Conservation (phyloP, 2,888 invertebrate genomes). For the Hemistola chrysoprasaria region DNA sequence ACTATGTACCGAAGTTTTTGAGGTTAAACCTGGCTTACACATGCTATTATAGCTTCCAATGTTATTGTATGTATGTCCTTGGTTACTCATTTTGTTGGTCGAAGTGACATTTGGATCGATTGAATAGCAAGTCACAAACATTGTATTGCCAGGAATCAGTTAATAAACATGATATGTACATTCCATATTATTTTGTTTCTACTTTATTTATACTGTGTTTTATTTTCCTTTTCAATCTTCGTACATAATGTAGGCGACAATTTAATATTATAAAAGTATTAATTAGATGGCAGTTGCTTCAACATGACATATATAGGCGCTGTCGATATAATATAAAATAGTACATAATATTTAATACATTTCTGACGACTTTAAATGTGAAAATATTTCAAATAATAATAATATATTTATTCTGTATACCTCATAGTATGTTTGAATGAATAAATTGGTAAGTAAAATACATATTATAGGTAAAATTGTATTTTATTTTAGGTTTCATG, state of each 20-base stretch:
- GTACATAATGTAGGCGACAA: slow-evolving; percentile 45
- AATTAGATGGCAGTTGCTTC: slow-evolving; percentile 56
- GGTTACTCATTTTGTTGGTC: slow-evolving; percentile 52
- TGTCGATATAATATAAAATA: slow-evolving; percentile 50
- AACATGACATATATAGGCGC: slow-evolving; percentile 59
- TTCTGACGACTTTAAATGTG: slow-evolving; percentile 70
- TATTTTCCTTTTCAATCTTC: slow-evolving; percentile 72
- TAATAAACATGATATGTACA: slow-evolving; percentile 90
- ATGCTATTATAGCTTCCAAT: slow-evolving; percentile 70
- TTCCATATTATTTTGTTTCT: slow-evolving; percentile 89
- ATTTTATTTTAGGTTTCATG: slow-evolving; percentile 82
- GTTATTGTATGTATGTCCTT: slow-evolving; percentile 66
- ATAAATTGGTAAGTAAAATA: slow-evolving; percentile 79
- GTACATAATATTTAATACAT: slow-evolving; percentile 52
- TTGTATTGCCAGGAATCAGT: slow-evolving; percentile 85
- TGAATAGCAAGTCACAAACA: slow-evolving; percentile 68
- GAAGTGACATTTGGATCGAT: slow-evolving; percentile 49
- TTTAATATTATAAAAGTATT: slow-evolving; percentile 40
- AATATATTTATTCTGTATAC: slow-evolving; percentile 80
- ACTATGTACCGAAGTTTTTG: slow-evolving; percentile 69
- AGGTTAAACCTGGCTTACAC: slow-evolving; percentile 70
- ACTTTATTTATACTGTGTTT: slow-evolving; percentile 76
- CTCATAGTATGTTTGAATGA: slow-evolving; percentile 82
- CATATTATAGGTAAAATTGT: slow-evolving; percentile 76
- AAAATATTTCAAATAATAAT: slow-evolving; percentile 71